phyloP scores from a whole-genome alignment of 1,140 invertebrate genomes.

The Drosophila subobscura region DNA sequence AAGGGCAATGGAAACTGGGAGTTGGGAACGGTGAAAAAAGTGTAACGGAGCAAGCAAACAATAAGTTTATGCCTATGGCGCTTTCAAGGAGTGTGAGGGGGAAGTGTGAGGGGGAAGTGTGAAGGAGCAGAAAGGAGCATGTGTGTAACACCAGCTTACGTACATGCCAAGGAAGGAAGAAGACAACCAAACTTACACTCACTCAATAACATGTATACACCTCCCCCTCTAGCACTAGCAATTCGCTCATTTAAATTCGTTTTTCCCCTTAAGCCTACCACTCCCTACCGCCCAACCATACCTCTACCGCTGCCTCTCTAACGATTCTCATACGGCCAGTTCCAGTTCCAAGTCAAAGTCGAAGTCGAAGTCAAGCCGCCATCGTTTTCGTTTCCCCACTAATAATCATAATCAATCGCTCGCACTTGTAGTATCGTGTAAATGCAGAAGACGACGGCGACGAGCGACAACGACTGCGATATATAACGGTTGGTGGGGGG shows the following conservation, averaged over 20 bases:
- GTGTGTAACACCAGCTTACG: no score
- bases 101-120: background rate
- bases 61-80: slow-evolving; percentile 82
- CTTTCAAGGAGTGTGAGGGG: slow-evolving; percentile 34
- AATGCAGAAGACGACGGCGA: slow-evolving; percentile 39
- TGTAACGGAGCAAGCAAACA: slow-evolving; percentile 65
- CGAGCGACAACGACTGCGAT: slow-evolving; percentile 16
- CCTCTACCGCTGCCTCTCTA: background rate
- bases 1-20: slow-evolving; percentile 60
- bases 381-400: slow-evolving; percentile 56
- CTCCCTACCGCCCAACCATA: background rate
- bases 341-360: slow-evolving; percentile 50
- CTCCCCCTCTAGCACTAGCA: no score
- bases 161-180: slow-evolving; percentile 1
- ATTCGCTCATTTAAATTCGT: slow-evolving; percentile 72
- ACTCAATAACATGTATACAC: slow-evolving; percentile 33
- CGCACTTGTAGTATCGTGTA: slow-evolving; percentile 78
- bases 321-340: slow-evolving; percentile 5
- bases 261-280: slow-evolving; percentile 53
- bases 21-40: slow-evolving; percentile 29
- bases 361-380: slow-evolving; percentile 39
- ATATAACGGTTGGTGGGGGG: slow-evolving; percentile 4
- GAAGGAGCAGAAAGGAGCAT: background rate
- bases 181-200: slow-evolving; percentile 46
- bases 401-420: slow-evolving; percentile 82